Base-by-base conservation (phyloP, 1,140 invertebrate species). In the Apis cerana region DNA sequence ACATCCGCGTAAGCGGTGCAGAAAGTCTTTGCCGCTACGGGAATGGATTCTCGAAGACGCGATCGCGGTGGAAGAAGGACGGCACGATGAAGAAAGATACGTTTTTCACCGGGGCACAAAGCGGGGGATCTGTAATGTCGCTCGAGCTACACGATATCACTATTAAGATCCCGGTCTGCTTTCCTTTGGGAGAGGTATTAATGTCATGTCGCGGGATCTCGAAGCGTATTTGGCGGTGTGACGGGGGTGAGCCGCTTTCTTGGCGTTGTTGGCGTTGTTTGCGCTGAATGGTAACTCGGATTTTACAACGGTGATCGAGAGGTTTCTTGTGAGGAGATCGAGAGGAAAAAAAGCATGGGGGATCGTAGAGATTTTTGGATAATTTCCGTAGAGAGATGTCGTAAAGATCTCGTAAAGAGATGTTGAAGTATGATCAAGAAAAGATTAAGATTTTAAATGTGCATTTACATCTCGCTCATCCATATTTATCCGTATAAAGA, bases 1-100 rank as follows among this genome's bases (percentile, higher is more conserved):
- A 75, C n/a, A 61, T 69, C 48, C 48, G 70, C 81, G 78, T 79
- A 82, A 82, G 78, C 77, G 80, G 75, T 62, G 52, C 85, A 59
- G 83, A 59, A 83, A 88, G 86, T 88, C 80, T 85, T 79, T 83
- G 84, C 75, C 59, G 65, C 75, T 69, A 50, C 61, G 69, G 69
- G 81, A 87, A 86, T 80, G 84, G 82, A 88, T 91, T 86, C 88
- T 77, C 75, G 84, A 83, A 85, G 89, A 90, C 85, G 85, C 86
- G 91, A 91, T 90, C 89, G 89, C 89, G 90, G 86, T 7, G 70
- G 19, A 72, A 69, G 50, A 52, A 58, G 56, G 64, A 19, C 27
- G 61, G n/a, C 50, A 65, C 71, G 27, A 13, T 13, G 61, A 13
- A 43, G 72, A 67, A 80, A 71, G 85, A 84, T 79, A 81, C 77